Evolutionary conservation across 2,113 vertebrate genomes (phyloP).

Genomic region (Zosterops pallidus): DNA sequence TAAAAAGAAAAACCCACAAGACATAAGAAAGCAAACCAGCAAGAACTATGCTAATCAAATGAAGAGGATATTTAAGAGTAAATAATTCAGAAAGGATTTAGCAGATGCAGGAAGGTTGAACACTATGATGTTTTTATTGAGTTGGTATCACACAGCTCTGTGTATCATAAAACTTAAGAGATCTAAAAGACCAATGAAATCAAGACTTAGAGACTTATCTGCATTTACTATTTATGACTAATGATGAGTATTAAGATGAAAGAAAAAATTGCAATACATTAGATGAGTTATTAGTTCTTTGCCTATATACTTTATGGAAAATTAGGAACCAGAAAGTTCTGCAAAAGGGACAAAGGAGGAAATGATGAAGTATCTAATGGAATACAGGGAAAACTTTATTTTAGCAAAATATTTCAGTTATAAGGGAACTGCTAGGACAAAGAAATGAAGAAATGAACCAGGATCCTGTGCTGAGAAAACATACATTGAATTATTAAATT

Average conservation of each 20-base stretch:
- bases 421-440: background rate
- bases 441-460: background rate
- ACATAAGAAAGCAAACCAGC: background rate
- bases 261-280: background rate
- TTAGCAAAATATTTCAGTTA: background rate
- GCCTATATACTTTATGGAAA: background rate
- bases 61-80: constrained; percentile 24
- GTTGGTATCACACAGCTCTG: background rate
- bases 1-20: constrained; percentile 38
- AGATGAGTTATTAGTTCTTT: background rate
- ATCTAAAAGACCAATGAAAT: background rate
- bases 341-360: background rate
- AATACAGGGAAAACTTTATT: background rate
- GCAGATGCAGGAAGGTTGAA: background rate
- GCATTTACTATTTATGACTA: background rate
- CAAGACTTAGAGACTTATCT: background rate
- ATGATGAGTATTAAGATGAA: constrained; percentile 19
- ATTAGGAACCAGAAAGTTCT: constrained; percentile 4
- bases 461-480: background rate
- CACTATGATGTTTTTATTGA: background rate
- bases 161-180: constrained; percentile 1
- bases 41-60: background rate
- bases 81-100: constrained; percentile 16
- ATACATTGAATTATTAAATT: background rate
- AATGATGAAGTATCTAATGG: background rate